Conservation (phyloP, 1,140 invertebrate species). For the Pseudomyrmex concolor region DNA sequence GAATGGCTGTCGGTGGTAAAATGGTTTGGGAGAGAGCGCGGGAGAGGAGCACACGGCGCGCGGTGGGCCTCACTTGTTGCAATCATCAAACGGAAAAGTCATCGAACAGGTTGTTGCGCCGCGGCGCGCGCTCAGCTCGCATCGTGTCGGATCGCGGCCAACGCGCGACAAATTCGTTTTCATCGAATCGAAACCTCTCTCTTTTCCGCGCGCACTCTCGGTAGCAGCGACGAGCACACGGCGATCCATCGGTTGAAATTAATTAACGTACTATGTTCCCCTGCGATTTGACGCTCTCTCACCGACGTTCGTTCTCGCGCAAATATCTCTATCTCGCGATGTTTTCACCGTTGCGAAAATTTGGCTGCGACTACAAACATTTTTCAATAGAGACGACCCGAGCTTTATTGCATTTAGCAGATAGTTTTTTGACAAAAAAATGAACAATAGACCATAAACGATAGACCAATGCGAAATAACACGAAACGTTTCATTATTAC, state of each 20-base stretch:
- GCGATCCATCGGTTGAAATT: conserved; percentile 45
- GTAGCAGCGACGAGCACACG: conserved; percentile 3
- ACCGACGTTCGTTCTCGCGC: conserved; percentile 12
- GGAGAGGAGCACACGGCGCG: conserved; percentile 53
- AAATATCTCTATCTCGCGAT: conserved; percentile 29
- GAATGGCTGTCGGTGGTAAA: conserved; percentile 73
- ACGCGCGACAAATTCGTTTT: conserved; percentile 68
- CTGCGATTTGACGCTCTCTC: conserved; percentile 24
- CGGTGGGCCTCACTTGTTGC: conserved; percentile 82
- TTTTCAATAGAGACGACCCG: neutral
- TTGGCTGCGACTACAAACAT: conserved; percentile 7
- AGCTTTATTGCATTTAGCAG: neutral
- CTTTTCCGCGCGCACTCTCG: neutral
- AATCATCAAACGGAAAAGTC: conserved; percentile 84
- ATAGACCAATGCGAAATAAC: neutral
- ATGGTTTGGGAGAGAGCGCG: conserved; percentile 71
- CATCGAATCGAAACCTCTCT: conserved; percentile 65
- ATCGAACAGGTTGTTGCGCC: conserved; percentile 82
- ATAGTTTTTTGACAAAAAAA: neutral
- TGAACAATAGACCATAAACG: too few relatives aligned
- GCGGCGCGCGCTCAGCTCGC: conserved; percentile 35
- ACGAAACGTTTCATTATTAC: neutral
- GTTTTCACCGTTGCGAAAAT: conserved; percentile 5
- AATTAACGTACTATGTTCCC: conserved; percentile 30
- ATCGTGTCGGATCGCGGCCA: conserved; percentile 61